Evolutionary conservation across 2,888 invertebrate species (phyloP), one percentile per base, ranked within the genome.

Genomic region (Pyrocoelia pectoralis): DNA sequence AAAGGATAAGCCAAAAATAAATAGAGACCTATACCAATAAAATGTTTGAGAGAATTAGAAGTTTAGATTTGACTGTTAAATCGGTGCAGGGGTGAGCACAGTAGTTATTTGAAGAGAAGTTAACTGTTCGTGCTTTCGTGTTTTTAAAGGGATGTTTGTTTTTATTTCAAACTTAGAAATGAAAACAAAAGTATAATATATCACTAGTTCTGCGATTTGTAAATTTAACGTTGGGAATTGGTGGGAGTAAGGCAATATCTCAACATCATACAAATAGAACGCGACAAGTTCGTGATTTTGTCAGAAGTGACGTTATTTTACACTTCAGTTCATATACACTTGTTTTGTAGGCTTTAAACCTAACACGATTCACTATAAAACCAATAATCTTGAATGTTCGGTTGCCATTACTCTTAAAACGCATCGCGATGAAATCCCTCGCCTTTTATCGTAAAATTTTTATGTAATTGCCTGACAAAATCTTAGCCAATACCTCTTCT

Each of bases 1-100:
- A 33, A 33, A 33, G 33, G 33, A 33, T 33, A 33, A 33, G n/a
- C 33, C 33, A 33, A 33, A 33, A 33, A 33, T 33, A 33, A 33
- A 33, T 33, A 33, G 33, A 33, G 33, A n/a, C 33, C 33, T 33
- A 33, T 33, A 33, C 33, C 8, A 8, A 33, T 33, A 33, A 33
- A n/a, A 33, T 33, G 33, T 33, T 33, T 33, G 33, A 33, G 33
- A n/a, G 33, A 33, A 33, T 33, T 33, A 33, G 33, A 33, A 33
- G 33, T 33, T n/a, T 8, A 33, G 33, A 33, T 33, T n/a, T 33
- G 10, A 33, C 33, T 33, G 33, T 33, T 33, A 33, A 33, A 33
- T 33, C 33, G 2, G 33, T 33, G 33, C n/a, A 33, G n/a, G 33
- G 33, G 33, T 33, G 33, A 33, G 33, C 33, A 33, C 33, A n/a